Evolutionary conservation across 1,140 invertebrate species (phyloP).

Genomic region (Drosophila takahashii): DNA sequence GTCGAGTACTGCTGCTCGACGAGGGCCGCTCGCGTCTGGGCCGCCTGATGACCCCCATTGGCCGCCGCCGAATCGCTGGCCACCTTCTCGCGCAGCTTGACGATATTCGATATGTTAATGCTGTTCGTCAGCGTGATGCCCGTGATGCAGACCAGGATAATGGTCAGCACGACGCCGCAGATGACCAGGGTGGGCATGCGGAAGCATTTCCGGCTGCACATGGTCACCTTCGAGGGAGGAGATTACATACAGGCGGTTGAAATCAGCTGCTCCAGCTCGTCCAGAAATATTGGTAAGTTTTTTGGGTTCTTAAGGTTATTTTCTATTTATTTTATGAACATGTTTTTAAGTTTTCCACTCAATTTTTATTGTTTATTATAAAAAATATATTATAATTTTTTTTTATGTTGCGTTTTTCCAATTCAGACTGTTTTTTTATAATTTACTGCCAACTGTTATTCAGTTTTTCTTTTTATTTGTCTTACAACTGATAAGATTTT

Average conservation of each 20-base stretch:
- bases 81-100: slow-evolving; percentile 80
- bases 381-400: background rate
- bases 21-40: slow-evolving; percentile 74
- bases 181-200: slow-evolving; percentile 83
- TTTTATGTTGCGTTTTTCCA: background rate
- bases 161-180: slow-evolving; percentile 80
- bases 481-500: no score
- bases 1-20: slow-evolving; percentile 82
- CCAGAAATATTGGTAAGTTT: background rate
- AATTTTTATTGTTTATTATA: background rate
- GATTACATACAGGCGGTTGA: slow-evolving; percentile 16
- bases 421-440: background rate
- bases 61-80: slow-evolving; percentile 81
- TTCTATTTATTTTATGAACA: background rate
- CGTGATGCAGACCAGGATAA: slow-evolving; percentile 83
- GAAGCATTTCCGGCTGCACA: slow-evolving; percentile 83
- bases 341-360: background rate
- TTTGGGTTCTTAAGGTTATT: no score
- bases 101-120: slow-evolving; percentile 83
- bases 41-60: slow-evolving; percentile 76
- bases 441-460: background rate
- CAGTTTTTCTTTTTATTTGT: no score
- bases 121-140: slow-evolving; percentile 83
- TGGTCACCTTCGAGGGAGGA: slow-evolving; percentile 42
- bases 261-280: background rate